Percentiles rank a stretch among this genome's conserved stretches.
Evolutionary conservation across 1,140 invertebrate species (phyloP).

Genomic region (Cataglyphis hispanica): DNA sequence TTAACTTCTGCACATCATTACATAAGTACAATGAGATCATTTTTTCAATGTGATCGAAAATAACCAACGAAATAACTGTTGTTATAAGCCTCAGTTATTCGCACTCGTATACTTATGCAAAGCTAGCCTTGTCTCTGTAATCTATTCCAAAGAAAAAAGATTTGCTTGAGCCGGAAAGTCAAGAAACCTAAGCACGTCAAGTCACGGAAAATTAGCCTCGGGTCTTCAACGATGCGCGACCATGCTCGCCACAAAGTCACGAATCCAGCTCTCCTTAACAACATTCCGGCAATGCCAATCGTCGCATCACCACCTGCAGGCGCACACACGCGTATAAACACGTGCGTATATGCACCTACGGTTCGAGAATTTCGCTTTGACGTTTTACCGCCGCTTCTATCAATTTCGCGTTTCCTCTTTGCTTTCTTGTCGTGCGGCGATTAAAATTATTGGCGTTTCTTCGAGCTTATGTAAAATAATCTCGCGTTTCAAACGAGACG

Average conservation of each 20-base stretch:
- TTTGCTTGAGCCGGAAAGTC: constrained; percentile 42
- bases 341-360: neutral
- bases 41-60: neutral
- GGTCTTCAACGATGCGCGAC: constrained; percentile 39
- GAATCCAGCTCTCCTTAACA: constrained; percentile 57
- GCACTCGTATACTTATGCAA: neutral
- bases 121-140: neutral
- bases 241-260: constrained; percentile 25
- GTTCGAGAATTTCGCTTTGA: constrained; percentile 38
- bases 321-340: neutral
- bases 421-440: constrained; percentile 19
- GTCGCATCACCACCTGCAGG: constrained; percentile 40
- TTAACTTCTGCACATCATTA: constrained; percentile 4
- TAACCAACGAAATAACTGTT: constrained; percentile 1
- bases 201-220: constrained; percentile 31
- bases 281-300: constrained; percentile 50
- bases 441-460: constrained; percentile 44
- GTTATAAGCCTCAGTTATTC: neutral
- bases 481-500: neutral
- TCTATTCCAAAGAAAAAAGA: constrained; percentile 22
- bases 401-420: constrained; percentile 36
- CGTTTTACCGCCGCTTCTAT: neutral
- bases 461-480: constrained; percentile 37
- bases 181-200: constrained; percentile 42
- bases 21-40: constrained; percentile 10